Evolutionary conservation across 2,888 invertebrate genomes (phyloP).

Genomic region (Plebejus argus): DNA sequence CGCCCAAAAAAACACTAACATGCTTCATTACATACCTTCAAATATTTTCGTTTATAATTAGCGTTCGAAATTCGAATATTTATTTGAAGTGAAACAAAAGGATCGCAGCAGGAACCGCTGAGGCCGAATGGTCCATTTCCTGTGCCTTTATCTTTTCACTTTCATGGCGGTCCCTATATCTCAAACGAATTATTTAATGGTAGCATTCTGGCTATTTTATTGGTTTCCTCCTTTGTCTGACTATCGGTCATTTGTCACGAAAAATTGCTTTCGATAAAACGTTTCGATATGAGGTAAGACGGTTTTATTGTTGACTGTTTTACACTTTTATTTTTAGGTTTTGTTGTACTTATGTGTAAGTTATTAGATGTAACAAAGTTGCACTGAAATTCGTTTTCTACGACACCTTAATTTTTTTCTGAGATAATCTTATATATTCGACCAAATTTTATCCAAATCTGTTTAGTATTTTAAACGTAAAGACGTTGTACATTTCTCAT

Average conservation of each 20-base stretch:
- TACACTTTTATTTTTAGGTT: neutral
- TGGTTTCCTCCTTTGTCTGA: constrained; percentile 20
- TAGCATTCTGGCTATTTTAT: constrained; percentile 28
- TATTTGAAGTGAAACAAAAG: constrained; percentile 21
- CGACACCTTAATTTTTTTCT: too few species aligned
- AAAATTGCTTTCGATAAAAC: constrained; percentile 24
- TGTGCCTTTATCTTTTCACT: constrained; percentile 32
- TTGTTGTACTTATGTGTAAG: neutral
- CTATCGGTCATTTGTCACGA: constrained; percentile 5
- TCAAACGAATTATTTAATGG: constrained; percentile 28
- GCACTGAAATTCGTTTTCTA: neutral
- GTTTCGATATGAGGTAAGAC: neutral
- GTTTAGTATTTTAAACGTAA: neutral
- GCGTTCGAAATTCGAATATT: constrained; percentile 25
- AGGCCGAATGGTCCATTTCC: constrained; percentile 29
- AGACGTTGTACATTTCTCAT: neutral
- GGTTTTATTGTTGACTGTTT: neutral
- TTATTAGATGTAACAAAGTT: too few species aligned
- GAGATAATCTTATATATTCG: too few species aligned
- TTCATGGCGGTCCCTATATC: constrained; percentile 27
- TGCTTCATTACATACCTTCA: neutral
- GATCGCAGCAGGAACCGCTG: neutral
- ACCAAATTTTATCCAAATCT: too few species aligned
- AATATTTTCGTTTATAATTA: constrained; percentile 29
- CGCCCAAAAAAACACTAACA: neutral